Evolutionary conservation across 2,113 vertebrate species (phyloP).

Genomic region (Oncorhynchus clarkii): DNA sequence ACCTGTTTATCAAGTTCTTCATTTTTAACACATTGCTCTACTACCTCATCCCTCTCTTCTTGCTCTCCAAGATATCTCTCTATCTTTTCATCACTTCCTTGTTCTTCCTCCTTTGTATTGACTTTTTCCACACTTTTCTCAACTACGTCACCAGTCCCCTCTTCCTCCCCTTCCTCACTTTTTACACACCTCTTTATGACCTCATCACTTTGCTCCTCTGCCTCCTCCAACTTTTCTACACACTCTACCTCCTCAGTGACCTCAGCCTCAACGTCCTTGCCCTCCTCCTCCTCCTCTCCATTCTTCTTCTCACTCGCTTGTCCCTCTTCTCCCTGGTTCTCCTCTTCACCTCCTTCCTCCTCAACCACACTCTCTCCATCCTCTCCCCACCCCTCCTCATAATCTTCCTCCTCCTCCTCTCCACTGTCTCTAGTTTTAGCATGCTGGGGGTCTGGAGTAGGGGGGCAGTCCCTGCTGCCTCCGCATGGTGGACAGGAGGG

Average conservation of each 20-base stretch:
- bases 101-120: background rate
- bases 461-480: slow-evolving; percentile 26
- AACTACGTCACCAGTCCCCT: slow-evolving; percentile 1
- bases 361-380: slow-evolving; percentile 15
- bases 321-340: background rate
- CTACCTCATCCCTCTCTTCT: slow-evolving; percentile 38
- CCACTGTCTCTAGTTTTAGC: background rate
- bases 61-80: background rate
- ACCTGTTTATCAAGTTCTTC: background rate
- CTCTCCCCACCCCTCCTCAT: background rate
- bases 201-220: background rate
- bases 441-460: slow-evolving; percentile 9
- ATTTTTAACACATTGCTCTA: background rate
- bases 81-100: slow-evolving; percentile 13
- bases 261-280: background rate
- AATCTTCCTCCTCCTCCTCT: slow-evolving; percentile 27
- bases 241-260: background rate
- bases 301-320: background rate
- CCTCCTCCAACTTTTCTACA: slow-evolving; percentile 10
- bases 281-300: slow-evolving; percentile 4
- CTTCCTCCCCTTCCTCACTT: slow-evolving; percentile 34
- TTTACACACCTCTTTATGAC: background rate
- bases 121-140: background rate
- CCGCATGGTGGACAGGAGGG: slow-evolving; percentile 32
- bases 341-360: slow-evolving; percentile 22